Base-by-base conservation (phyloP, 2,888 invertebrate species). In the Galerucella calmariensis region DNA sequence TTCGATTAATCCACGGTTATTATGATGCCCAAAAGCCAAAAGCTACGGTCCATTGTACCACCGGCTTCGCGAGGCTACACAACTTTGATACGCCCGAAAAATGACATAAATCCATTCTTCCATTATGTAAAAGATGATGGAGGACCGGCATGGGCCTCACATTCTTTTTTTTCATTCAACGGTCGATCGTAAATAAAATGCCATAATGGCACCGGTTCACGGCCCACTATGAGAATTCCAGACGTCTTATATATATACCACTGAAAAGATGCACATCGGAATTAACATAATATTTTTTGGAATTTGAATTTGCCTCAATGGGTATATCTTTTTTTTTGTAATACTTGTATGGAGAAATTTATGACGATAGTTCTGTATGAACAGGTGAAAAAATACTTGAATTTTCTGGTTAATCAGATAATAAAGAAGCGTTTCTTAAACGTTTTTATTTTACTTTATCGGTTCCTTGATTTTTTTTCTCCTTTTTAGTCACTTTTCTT, bases 81-180 rank as follows among this genome's bases (percentile, higher is more conserved):
- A 80, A 83, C 84, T 85, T 86, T 85, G 86, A 86, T 85, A 86
- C 83, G 83, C 82, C 83, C 86, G 85, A 86, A 85, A 86, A 84
- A 86, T 86, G 86, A 86, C 86, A 86, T 86, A 86, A 86, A 86
- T 86, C 85, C 84, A 85, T 86, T 86, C 85, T 84, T 83, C 86
- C 83, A 86, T 86, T 86, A 86, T 86, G 85, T 83, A 84, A 83
- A 84, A 84, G 72, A 86, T 86, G 86, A 86, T 86, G 85, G 86
- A 86, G 86, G 84, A 83, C 83, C 83, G 81, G 81, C 71, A 59
- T 72, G 72, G 72, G 66, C 72, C 48, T 66, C 72, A 66, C 59
- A 66, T 72, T 72, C 62, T 80, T 80, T 80, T 82, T 83, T 35
- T 82, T 82, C 81, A 82, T 83, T 82, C 82, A 81, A 81, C 82